Evolutionary conservation across 2,797 vertebrate species (phyloP).

Genomic region (Hylomyscus alleni): DNA sequence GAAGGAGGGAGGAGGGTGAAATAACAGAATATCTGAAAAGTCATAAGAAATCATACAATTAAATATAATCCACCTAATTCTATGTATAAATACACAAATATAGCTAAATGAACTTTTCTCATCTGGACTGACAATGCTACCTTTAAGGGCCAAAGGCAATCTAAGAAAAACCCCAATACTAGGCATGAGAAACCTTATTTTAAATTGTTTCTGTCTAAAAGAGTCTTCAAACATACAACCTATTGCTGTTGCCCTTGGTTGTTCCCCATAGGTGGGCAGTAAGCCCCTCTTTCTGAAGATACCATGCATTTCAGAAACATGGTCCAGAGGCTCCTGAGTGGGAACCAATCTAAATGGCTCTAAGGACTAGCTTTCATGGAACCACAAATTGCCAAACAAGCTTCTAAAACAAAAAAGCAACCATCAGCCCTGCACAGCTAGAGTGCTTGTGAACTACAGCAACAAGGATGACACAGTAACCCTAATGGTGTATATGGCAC

Average conservation of each 20-base stretch:
- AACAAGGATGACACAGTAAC: background rate
- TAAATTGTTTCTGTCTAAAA: too few relatives aligned
- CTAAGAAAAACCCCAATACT: too few relatives aligned
- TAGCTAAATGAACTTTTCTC: background rate
- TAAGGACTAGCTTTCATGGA: background rate
- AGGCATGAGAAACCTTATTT: too few relatives aligned
- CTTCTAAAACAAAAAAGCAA: background rate
- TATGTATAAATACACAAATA: background rate
- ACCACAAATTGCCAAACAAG: background rate
- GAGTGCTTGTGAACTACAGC: background rate
- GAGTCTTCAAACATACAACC: too few relatives aligned
- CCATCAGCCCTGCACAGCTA: background rate
- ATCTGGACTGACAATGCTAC: background rate
- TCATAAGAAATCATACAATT: background rate
- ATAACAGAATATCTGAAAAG: background rate
- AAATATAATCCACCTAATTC: background rate
- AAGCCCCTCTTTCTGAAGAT: too few relatives aligned
- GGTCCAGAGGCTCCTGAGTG: background rate
- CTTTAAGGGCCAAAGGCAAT: too few relatives aligned
- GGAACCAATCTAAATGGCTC: background rate
- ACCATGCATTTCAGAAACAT: background rate
- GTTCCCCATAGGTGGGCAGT: too few relatives aligned
- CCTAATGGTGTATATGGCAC: too few relatives aligned
- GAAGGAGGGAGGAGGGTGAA: background rate
- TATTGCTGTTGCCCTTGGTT: too few relatives aligned